phyloP scores from a whole-genome alignment of 2,888 invertebrate genomes.

The Ichneumoninae sp. region DNA sequence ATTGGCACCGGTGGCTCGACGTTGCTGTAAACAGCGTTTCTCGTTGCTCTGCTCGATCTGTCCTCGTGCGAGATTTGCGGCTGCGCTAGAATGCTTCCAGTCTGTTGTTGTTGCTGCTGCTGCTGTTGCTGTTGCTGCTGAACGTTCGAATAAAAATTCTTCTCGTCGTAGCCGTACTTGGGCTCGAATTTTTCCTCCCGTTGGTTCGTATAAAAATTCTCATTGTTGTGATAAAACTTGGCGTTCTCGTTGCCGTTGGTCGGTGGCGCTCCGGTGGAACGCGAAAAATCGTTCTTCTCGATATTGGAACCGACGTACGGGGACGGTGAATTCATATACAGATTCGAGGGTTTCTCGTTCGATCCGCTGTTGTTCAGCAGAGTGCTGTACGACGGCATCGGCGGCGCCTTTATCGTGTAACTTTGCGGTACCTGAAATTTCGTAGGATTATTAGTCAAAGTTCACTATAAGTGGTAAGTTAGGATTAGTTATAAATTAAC shows the following conservation, averaged over 20 bases:
- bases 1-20: slow-evolving; percentile 78
- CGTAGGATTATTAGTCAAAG: not conserved
- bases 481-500: not conserved
- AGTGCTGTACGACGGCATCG: slow-evolving; percentile 91
- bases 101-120: slow-evolving; percentile 66
- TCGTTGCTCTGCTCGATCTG: slow-evolving; percentile 73
- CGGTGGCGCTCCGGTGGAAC: slow-evolving; percentile 53
- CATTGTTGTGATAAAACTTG: slow-evolving; percentile 79
- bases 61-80: slow-evolving; percentile 76
- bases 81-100: slow-evolving; percentile 77
- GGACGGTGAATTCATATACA: slow-evolving; percentile 82
- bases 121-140: slow-evolving; percentile 62
- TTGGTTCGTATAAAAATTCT: slow-evolving; percentile 79
- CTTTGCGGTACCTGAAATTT: slow-evolving; percentile 90
- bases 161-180: slow-evolving; percentile 78
- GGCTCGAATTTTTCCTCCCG: slow-evolving; percentile 78
- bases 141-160: slow-evolving; percentile 82
- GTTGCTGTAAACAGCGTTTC: slow-evolving; percentile 83
- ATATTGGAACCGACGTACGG: slow-evolving; percentile 77
- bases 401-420: slow-evolving; percentile 88
- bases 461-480: not conserved
- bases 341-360: slow-evolving; percentile 78
- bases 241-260: slow-evolving; percentile 75
- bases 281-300: slow-evolving; percentile 80
- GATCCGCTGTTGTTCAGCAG: slow-evolving; percentile 86